Evolutionary conservation across 2,888 invertebrate species (phyloP).

Genomic region (Tetragnatha montana): DNA sequence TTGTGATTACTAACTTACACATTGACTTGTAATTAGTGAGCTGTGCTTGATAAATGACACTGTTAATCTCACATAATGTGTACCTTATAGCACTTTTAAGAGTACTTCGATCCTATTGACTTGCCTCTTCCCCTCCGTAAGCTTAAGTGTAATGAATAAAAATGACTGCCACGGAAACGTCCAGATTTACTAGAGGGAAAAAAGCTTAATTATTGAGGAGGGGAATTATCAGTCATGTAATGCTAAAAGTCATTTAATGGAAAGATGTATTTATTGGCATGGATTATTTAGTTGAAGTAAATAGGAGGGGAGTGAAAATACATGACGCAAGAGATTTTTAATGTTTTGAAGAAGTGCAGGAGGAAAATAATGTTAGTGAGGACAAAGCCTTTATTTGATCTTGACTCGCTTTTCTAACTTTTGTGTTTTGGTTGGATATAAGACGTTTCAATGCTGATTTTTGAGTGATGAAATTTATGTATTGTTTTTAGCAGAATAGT

Average conservation of each 20-base stretch:
- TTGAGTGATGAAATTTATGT: too few relatives aligned
- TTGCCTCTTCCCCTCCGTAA: not conserved
- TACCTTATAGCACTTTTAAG: not conserved
- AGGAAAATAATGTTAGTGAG: too few relatives aligned
- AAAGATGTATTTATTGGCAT: too few relatives aligned
- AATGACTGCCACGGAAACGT: not conserved
- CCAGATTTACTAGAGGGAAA: not conserved
- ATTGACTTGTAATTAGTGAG: not conserved
- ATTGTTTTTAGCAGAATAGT: too few relatives aligned
- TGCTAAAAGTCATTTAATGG: not conserved
- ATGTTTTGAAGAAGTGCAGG: too few relatives aligned
- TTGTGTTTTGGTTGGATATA: too few relatives aligned
- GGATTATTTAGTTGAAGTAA: too few relatives aligned
- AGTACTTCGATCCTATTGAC: not conserved
- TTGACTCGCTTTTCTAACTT: too few relatives aligned
- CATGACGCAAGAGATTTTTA: too few relatives aligned
- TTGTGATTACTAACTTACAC: not conserved
- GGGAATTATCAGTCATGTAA: not conserved
- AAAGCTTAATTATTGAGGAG: not conserved
- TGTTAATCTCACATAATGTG: not conserved
- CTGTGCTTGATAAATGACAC: not conserved
- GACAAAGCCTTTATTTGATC: too few relatives aligned
- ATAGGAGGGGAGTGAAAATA: too few relatives aligned
- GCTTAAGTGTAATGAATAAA: not conserved
- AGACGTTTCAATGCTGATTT: too few relatives aligned